Conservation (phyloP, 2,888 invertebrate genomes). For the Plebejus anna region DNA sequence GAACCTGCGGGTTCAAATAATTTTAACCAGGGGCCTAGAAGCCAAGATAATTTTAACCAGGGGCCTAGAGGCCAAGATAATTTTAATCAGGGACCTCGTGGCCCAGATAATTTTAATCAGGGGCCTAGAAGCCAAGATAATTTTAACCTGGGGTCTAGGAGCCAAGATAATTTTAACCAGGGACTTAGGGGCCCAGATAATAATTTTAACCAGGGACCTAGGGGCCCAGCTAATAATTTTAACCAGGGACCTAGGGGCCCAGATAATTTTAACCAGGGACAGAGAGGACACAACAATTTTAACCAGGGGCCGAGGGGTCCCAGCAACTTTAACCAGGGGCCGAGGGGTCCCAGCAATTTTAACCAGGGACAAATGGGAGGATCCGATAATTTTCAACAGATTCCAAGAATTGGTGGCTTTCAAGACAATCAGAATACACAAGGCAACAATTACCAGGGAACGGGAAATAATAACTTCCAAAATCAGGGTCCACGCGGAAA, state of each 20-base stretch:
- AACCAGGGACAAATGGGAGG: conserved; percentile 34
- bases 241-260: conserved; percentile 33
- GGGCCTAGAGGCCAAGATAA: conserved; percentile 32
- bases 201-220: conserved; percentile 24
- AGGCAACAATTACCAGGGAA: not conserved
- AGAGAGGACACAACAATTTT: conserved; percentile 30
- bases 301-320: conserved; percentile 26
- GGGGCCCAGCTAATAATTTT: conserved; percentile 30
- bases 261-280: conserved; percentile 33
- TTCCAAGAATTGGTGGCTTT: conserved; percentile 27
- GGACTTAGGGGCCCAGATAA: conserved; percentile 17
- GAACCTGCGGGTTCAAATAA: conserved; percentile 30
- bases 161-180: conserved; percentile 33
- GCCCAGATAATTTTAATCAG: conserved; percentile 29
- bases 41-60: conserved; percentile 33
- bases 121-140: conserved; percentile 18
- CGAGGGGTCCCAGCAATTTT: conserved; percentile 27
- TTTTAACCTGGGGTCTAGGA: conserved; percentile 25
- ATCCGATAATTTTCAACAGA: conserved; percentile 32
- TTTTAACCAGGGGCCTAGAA: conserved; percentile 32
- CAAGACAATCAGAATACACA: conserved; percentile 7
- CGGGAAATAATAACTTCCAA: conserved; percentile 40
- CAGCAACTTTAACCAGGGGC: conserved; percentile 26
- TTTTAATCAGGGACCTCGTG: conserved; percentile 32
- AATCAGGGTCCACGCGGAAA: conserved; percentile 46